A percentile compares a stretch with the other conserved stretches of the same genome.
These are phyloP conservation scores for Drosophila micromelanica DNA, from an alignment of 1,140 invertebrate species.

Conservation along the genomic window DNA sequence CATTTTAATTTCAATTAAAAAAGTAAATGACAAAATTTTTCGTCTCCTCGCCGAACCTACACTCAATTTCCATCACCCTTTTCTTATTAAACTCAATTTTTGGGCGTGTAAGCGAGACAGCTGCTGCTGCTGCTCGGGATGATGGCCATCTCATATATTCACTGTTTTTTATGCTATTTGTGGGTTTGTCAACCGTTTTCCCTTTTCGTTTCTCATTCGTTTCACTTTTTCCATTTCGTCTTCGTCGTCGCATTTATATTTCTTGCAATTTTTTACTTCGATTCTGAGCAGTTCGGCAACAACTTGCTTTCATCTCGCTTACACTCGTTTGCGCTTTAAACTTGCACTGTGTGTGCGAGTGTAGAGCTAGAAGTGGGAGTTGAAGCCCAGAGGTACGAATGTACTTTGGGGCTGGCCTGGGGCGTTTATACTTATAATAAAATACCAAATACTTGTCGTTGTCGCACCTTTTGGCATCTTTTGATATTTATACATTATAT, in stretches of 20 bases:
- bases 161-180: conserved; percentile 60
- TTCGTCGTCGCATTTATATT: conserved; percentile 71
- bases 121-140: conserved; percentile 38
- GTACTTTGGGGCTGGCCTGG: conserved; percentile 54
- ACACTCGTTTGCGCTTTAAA: conserved; percentile 28
- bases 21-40: conserved; percentile 79
- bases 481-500: conserved; percentile 44
- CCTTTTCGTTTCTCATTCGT: conserved; percentile 77
- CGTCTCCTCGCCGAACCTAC: background rate
- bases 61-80: conserved; percentile 13
- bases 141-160: conserved; percentile 39
- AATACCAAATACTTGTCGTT: conserved; percentile 54
- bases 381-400: conserved; percentile 23
- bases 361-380: background rate
- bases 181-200: conserved; percentile 74
- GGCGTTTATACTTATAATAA: conserved; percentile 66
- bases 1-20: conserved; percentile 84
- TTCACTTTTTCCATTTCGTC: conserved; percentile 65
- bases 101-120: conserved; percentile 49
- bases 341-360: conserved; percentile 13
- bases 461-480: conserved; percentile 51
- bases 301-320: conserved; percentile 6
- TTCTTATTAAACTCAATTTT: conserved; percentile 66
- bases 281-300: conserved; percentile 68
- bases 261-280: conserved; percentile 70